Evolutionary conservation across 2,113 vertebrate genomes (phyloP).

Genomic region (Tricholaema leucomelas): DNA sequence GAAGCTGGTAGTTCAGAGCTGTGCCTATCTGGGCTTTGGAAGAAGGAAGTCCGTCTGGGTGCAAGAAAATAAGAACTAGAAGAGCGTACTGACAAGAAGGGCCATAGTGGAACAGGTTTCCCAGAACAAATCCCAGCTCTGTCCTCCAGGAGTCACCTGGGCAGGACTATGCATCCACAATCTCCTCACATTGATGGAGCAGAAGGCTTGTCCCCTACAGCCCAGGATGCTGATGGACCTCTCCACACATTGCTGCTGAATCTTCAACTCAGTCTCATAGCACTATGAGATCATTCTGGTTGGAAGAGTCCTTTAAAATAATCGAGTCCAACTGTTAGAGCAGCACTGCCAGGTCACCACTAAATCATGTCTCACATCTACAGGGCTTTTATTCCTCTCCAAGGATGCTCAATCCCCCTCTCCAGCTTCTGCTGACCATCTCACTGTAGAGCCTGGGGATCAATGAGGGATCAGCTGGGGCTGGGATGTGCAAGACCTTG

Average conservation of each 20-base stretch:
- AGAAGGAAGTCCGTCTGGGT: background rate
- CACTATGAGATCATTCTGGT: no score
- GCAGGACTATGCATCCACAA: background rate
- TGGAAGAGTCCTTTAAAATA: background rate
- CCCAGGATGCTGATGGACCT: background rate
- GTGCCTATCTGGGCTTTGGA: fast-evolving
- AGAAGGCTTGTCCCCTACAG: background rate
- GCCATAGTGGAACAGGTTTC: fast-evolving
- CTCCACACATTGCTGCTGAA: background rate
- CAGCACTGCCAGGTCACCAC: no score
- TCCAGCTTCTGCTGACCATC: no score
- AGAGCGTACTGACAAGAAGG: background rate
- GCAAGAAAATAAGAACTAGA: no score
- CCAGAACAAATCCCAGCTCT: background rate
- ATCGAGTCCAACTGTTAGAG: no score
- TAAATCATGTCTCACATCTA: no score
- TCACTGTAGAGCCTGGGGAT: no score
- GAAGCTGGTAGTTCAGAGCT: fast-evolving
- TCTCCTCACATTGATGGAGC: no score
- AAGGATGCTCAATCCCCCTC: no score
- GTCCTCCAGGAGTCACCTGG: background rate
- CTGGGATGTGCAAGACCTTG: no score
- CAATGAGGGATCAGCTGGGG: background rate
- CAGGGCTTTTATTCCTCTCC: no score
- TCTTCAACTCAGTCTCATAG: background rate